These are phyloP conservation scores for Bursaphelenchus mucronatus DNA, from an alignment of 1,140 invertebrate species.

Conservation along the genomic window DNA sequence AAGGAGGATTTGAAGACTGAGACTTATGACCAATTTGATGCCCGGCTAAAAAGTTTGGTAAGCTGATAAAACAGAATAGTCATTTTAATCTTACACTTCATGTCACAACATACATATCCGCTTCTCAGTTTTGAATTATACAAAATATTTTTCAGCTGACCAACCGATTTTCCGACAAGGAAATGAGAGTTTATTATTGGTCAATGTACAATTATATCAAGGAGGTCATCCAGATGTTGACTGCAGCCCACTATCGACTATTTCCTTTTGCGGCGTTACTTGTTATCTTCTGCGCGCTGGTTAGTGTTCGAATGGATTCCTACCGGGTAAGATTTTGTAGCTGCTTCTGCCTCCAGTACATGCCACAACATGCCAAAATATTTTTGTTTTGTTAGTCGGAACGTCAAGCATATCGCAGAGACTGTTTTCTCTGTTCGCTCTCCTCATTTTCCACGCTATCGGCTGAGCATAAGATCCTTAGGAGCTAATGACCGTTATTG, in stretches of 20 bases:
- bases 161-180: slow-evolving; percentile 10
- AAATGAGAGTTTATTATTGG: slow-evolving; percentile 28
- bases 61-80: no score
- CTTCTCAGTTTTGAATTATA: slow-evolving; percentile 23
- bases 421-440: no score
- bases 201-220: slow-evolving; percentile 23
- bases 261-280: slow-evolving; percentile 3
- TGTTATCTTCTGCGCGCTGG: slow-evolving; percentile 17
- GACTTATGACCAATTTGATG: slow-evolving; percentile 21
- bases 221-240: slow-evolving; percentile 25
- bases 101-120: no score
- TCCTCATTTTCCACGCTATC: no score
- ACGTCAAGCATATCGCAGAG: no score
- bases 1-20: slow-evolving; percentile 27
- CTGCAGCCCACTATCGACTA: slow-evolving; percentile 18
- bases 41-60: slow-evolving; percentile 15
- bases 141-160: neutral
- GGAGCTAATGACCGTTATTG: no score
- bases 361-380: no score
- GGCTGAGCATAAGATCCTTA: no score
- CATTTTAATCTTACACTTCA: no score
- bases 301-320: neutral
- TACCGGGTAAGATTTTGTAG: slow-evolving; percentile 17
- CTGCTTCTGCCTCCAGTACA: no score
- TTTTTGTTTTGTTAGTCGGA: no score